phyloP scores from a whole-genome alignment of 2,113 vertebrate genomes.

The Takifugu bimaculatus region DNA sequence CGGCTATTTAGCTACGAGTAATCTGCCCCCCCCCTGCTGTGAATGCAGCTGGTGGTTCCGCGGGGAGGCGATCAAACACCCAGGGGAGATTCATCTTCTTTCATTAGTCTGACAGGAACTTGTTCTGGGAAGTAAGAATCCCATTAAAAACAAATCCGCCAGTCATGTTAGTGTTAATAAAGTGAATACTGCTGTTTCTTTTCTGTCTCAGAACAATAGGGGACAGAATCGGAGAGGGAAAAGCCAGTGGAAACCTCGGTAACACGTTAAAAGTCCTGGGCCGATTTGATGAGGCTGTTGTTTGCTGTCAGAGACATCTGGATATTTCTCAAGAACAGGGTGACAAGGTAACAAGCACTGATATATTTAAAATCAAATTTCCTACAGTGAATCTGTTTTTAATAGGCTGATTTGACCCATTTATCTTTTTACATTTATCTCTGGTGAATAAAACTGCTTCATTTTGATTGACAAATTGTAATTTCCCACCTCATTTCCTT shows the following conservation, averaged over 20 bases:
- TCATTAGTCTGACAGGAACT: slow-evolving; percentile 51
- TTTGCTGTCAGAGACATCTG: slow-evolving; percentile 94
- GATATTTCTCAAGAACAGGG: slow-evolving; percentile 94
- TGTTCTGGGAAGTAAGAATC: slow-evolving; percentile 17
- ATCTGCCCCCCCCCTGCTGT: slow-evolving; percentile 34
- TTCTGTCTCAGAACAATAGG: slow-evolving; percentile 83
- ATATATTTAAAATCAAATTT: not conserved
- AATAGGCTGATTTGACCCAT: not conserved
- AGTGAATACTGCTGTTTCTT: not conserved
- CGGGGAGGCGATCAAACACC: slow-evolving; percentile 56
- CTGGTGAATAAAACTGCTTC: not conserved
- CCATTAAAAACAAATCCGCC: slow-evolving; percentile 12
- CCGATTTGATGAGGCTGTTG: slow-evolving; percentile 89
- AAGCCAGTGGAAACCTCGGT: slow-evolving; percentile 95
- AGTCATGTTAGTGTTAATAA: slow-evolving; percentile 4
- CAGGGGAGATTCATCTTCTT: slow-evolving; percentile 50
- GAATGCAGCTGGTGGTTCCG: slow-evolving; percentile 54
- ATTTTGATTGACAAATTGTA: not conserved
- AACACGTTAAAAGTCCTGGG: slow-evolving; percentile 93
- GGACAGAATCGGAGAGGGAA: slow-evolving; percentile 93
- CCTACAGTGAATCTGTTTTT: not conserved
- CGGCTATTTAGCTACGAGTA: slow-evolving; percentile 22
- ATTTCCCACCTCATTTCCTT: not conserved
- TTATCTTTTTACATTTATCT: not conserved
- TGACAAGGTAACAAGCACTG: slow-evolving; percentile 82